Percentiles rank a stretch among this genome's conserved stretches.
Evolutionary conservation across 2,888 invertebrate genomes (phyloP).

Genomic region (Strigamia maritima): DNA sequence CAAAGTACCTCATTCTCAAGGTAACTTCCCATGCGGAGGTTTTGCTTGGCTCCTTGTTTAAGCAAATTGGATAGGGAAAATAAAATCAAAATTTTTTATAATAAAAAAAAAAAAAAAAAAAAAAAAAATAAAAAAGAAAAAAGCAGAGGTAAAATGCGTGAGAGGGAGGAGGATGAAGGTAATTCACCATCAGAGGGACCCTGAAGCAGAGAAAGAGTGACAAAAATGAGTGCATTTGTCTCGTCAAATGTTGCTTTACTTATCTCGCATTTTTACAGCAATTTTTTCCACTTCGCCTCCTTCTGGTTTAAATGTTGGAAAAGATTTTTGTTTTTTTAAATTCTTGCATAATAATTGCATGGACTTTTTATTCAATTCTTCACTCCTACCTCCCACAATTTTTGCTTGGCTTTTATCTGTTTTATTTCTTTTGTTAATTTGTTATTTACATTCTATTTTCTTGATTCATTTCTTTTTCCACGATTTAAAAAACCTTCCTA

Average conservation of each 20-base stretch:
- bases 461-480: conserved; percentile 7
- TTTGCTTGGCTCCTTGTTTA: conserved; percentile 39
- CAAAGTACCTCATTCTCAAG: conserved; percentile 93
- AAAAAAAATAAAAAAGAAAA: conserved; percentile 40
- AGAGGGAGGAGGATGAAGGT: conserved; percentile 17
- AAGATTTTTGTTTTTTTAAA: conserved; percentile 41
- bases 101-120: conserved; percentile 38
- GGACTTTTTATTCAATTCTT: conserved; percentile 40
- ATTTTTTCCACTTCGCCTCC: conserved; percentile 38
- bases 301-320: not conserved
- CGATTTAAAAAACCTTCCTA: not conserved
- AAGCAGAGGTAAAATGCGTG: not conserved
- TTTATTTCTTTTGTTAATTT: conserved; percentile 38
- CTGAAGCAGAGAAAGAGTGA: conserved; percentile 5
- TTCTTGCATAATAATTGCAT: not conserved
- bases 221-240: conserved; percentile 22
- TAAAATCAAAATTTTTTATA: not conserved
- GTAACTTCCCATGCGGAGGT: conserved; percentile 60
- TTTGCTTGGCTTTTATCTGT: conserved; percentile 40
- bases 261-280: conserved; percentile 39
- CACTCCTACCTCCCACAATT: conserved; percentile 40
- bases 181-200: conserved; percentile 37
- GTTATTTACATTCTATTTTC: not conserved
- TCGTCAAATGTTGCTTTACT: conserved; percentile 18
- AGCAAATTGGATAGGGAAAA: conserved; percentile 21